Conservation (phyloP, 2,113 vertebrate species). For the Lophochroa leadbeateri region DNA sequence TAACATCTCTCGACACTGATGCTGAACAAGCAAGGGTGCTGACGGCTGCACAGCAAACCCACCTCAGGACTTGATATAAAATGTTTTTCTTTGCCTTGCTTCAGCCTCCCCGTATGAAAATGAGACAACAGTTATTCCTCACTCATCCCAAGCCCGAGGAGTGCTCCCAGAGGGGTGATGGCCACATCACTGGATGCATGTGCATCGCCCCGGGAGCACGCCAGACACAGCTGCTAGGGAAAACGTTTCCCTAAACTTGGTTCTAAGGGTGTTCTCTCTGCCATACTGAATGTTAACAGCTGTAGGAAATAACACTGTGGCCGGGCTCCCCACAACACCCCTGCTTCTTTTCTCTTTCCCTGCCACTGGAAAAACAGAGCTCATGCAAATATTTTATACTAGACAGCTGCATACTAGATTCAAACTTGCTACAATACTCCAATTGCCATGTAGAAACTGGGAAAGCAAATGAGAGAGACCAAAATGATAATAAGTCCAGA, state of each 20-base stretch:
- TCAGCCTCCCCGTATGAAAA: not conserved
- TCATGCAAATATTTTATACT: not conserved
- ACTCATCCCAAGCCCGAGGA: not conserved
- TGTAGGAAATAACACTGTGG: not conserved
- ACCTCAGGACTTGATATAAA: not conserved
- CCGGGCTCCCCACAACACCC: not conserved
- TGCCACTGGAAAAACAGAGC: not conserved
- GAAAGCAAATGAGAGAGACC: conserved; percentile 16
- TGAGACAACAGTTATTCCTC: not conserved
- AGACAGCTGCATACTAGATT: not conserved
- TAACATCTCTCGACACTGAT: not conserved
- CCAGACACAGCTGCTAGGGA: not conserved
- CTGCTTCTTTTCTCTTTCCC: not conserved
- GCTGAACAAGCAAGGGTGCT: not conserved
- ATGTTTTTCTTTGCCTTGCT: not conserved
- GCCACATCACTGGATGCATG: rapidly evolving
- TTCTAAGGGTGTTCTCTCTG: not conserved
- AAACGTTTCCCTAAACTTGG: not conserved
- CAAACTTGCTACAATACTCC: not conserved
- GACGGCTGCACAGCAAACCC: not conserved
- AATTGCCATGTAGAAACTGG: not conserved
- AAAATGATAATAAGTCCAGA: not conserved
- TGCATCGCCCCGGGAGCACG: not conserved
- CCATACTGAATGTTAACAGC: not conserved
- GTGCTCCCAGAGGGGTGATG: rapidly evolving